Base-by-base conservation (phyloP, 2,113 vertebrate species). In the Ceyx margarethae region DNA sequence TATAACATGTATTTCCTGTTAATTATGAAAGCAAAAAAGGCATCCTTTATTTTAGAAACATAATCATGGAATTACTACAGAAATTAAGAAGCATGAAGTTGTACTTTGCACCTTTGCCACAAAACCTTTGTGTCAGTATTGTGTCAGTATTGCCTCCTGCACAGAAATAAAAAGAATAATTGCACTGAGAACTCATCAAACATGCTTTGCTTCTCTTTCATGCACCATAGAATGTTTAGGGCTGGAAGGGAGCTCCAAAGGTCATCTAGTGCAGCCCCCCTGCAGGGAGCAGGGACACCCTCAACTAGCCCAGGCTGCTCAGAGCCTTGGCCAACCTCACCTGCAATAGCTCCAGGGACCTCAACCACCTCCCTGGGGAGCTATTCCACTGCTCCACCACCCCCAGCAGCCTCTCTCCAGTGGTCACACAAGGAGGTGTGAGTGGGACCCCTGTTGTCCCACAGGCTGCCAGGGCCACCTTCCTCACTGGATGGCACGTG, bases 1-100 rank as follows among this genome's bases (percentile, higher is more conserved):
- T 97, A 96, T 94, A 97, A 97, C 97, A 97, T 96, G 96, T 73
- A 97, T 91, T 97, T 97, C 96, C 96, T 96, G 96, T 96, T 98
- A 97, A 97, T 97, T 97, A 97, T 95, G 93, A 97, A 97, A 97
- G 96, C 91, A 95, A 97, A 97, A 97, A 97, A 96, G 56, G 58
- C 85, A 18, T 93, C 94, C 82, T 93, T 90, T 93, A 89, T 96
- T 97, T 97, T 90, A 92, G 85, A 93, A 92, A 97, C 83, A 87
- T 95, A 94, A 97, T 96, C 77, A 94, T 67, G 45, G 94, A 95
- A 97, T 95, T 93, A 79, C 80, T 89, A 50, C 74, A 90, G 76
- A 96, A 91, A 95, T 95, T 93, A 96, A 72, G 60, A 90, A 81
- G 85, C 94, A 72, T 51, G 57, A 92, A 95, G 78, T 23, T 81